Conservation (phyloP, 2,113 vertebrate species). For the Actenoides hombroni region DNA sequence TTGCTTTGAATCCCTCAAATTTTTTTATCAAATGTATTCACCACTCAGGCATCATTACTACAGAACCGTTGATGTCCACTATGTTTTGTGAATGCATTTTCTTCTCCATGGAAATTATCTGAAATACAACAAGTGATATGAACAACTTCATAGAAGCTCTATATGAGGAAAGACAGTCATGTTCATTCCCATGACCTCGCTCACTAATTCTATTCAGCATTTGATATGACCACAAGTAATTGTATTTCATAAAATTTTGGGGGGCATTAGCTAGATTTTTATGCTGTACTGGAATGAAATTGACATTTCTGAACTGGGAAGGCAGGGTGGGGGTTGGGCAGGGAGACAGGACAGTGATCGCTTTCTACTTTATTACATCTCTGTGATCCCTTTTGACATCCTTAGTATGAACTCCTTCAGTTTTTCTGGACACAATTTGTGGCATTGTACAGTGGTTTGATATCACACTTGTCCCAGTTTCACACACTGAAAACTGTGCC, state of each 20-base stretch:
- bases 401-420: neutral
- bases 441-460: neutral
- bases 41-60: neutral
- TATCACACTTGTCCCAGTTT: neutral
- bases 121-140: fast-evolving
- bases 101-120: neutral
- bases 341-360: neutral
- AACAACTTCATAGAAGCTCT: neutral
- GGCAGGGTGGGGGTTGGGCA: too few species aligned
- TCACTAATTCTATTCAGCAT: neutral
- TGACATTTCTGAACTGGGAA: neutral
- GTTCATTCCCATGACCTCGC: neutral
- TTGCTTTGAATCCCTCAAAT: neutral
- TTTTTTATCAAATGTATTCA: neutral
- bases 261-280: neutral
- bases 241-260: neutral
- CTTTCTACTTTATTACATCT: neutral
- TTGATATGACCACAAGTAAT: neutral
- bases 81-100: neutral
- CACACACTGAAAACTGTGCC: neutral
- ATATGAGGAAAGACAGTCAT: neutral
- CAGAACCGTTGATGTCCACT: neutral
- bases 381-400: neutral
- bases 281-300: neutral
- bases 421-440: neutral